Percentiles rank a stretch among this genome's conserved stretches.
These are phyloP conservation scores for Malacoctenus gilli DNA, from an alignment of 2,797 vertebrate species.

Conservation along the genomic window DNA sequence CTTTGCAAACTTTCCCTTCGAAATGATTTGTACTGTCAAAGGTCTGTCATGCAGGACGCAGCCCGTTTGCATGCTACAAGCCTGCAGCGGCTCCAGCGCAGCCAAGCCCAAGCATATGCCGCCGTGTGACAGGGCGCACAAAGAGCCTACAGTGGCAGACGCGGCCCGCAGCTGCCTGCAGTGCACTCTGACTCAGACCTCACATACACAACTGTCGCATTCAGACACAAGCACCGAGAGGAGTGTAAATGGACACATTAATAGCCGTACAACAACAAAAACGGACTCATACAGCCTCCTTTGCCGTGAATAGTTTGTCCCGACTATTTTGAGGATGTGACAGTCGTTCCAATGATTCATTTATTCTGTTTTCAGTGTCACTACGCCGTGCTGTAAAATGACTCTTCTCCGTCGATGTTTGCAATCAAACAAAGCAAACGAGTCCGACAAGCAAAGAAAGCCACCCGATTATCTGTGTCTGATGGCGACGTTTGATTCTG, in stretches of 20 bases:
- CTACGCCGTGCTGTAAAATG: too few species aligned
- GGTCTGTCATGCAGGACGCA: constrained; percentile 28
- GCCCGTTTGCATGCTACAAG: constrained; percentile 31
- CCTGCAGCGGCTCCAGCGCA: neutral
- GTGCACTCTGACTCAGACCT: constrained; percentile 24
- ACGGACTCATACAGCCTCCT: too few species aligned
- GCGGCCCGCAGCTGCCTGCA: constrained; percentile 7
- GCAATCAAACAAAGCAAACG: too few species aligned
- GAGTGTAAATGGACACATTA: too few species aligned
- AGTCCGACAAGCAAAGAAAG: too few species aligned
- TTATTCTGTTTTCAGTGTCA: too few species aligned
- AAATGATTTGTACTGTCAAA: constrained; percentile 33
- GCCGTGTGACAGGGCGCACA: constrained; percentile 18
- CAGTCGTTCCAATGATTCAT: too few species aligned
- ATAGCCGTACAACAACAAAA: too few species aligned
- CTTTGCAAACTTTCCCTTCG: constrained; percentile 31
- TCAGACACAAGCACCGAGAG: neutral
- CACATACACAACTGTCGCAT: constrained; percentile 14
- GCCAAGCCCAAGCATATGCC: constrained; percentile 15
- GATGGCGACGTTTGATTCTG: constrained; percentile 7
- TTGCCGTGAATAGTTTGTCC: too few species aligned
- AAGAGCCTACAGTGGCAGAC: constrained; percentile 20
- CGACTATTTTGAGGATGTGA: too few species aligned
- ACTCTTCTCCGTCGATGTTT: too few species aligned
- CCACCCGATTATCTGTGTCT: too few species aligned